These are phyloP conservation scores for Myotis daubentonii DNA, from an alignment of 2,797 vertebrate genomes.

Conservation along the genomic window DNA sequence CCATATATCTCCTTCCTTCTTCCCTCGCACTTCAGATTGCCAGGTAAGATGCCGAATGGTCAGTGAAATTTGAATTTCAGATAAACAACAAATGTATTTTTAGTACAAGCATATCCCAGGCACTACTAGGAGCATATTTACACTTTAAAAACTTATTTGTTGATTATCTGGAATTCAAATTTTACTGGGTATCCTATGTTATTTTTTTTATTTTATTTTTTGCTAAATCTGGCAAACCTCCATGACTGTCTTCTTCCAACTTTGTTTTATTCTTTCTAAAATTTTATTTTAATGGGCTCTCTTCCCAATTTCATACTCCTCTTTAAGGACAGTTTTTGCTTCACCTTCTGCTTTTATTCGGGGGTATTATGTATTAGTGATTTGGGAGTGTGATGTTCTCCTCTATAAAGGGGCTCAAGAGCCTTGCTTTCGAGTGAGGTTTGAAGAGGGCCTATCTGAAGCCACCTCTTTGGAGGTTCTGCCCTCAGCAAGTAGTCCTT, in stretches of 20 bases:
- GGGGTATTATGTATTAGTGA: neutral
- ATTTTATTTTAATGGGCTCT: neutral
- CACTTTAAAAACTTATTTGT: slow-evolving; percentile 7
- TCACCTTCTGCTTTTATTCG: neutral
- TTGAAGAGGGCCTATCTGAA: neutral
- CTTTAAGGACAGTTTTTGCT: neutral
- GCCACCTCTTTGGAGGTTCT: neutral
- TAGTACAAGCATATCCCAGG: neutral
- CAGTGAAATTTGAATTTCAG: slow-evolving; percentile 28
- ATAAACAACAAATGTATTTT: neutral
- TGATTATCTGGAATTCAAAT: slow-evolving; percentile 15
- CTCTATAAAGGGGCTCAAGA: neutral
- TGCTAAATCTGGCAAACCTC: neutral
- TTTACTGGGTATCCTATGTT: neutral
- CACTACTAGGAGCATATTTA: neutral
- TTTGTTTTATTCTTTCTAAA: slow-evolving; percentile 30
- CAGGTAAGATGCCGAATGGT: neutral
- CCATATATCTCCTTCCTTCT: neutral
- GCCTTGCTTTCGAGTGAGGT: neutral
- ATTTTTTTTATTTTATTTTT: neutral
- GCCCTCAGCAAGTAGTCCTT: neutral
- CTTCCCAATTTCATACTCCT: neutral
- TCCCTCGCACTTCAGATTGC: neutral
- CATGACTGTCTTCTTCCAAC: neutral
- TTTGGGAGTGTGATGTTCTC: neutral